Base-by-base conservation (phyloP, 2,113 vertebrate species). In the Anas platyrhynchos region DNA sequence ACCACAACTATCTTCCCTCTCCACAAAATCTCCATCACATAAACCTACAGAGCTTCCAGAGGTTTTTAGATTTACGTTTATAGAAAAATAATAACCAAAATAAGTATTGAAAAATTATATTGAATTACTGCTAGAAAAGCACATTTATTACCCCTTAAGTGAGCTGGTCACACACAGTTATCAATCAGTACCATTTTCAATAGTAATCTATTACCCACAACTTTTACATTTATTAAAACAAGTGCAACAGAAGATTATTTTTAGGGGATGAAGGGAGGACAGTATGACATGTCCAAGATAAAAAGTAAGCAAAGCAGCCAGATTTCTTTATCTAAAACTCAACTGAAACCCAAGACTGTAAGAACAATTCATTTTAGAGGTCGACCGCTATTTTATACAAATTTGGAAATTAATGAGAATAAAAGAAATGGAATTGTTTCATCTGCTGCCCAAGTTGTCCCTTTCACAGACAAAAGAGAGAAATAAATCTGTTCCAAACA, bases 211-310 rank as follows among this genome's bases (percentile, higher is more conserved):
- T 59, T 83, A 91, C 27, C 9, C 23, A n/a, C 12, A 65, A 69
- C 22, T 81, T 89, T 92, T 77, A 89, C 58, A 90, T 76, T 74
- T 87, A 89, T 74, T 86, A 96, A 94, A 91, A 86, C 26, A 94
- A 96, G 25, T 80, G 52, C 27, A 93, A 88, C 46, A 36, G 50
- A 89, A 93, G 74, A 80, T 65, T 91, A 77, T 91, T 96, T 87
- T 88, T 69, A 69, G 32, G 16, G 44, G 34, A 79, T 82, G 46
- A 83, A 85, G 31, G 72, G 66, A 94, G 55, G 72, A 92, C 83
- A 92, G 83, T n/a, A 88, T 66, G 71, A 91, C 58, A 84, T 36
- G 16, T 56, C 91, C 59, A 91, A 85, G 82, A 93, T 43, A 96
- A 94, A 95, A 94, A 80, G 27, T 77, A 95, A 85, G 55, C 62